phyloP scores from a whole-genome alignment of 2,888 invertebrate genomes.

The Crossocerus cetratus region DNA sequence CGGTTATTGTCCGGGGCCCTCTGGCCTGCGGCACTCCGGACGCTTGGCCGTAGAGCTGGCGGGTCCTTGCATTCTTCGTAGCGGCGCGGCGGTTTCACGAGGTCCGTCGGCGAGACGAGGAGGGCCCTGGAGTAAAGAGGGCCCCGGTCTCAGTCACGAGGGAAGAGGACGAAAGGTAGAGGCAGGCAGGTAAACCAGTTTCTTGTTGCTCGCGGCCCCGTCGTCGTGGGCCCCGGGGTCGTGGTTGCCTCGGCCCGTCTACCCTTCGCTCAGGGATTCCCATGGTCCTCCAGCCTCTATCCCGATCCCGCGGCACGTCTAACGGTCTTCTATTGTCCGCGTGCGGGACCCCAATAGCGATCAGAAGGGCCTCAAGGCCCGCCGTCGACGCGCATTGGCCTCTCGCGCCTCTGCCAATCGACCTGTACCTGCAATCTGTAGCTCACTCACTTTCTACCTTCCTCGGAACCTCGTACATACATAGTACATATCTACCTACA shows the following conservation, averaged over 20 bases:
- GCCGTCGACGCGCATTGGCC: constrained; percentile 10
- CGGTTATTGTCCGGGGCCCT: constrained; percentile 35
- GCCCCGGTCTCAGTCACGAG: constrained; percentile 24
- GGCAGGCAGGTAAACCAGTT: constrained; percentile 57
- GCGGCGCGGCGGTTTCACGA: neutral
- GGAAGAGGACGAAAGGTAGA: constrained; percentile 45
- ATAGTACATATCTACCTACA: neutral
- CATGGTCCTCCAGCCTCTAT: constrained; percentile 41
- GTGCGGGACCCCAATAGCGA: constrained; percentile 44
- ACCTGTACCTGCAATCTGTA: neutral
- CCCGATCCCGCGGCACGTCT: constrained; percentile 42
- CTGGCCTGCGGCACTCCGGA: no score
- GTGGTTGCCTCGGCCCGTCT: constrained; percentile 40
- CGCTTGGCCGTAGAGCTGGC: neutral
- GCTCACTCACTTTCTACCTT: no score
- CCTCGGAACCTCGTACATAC: neutral
- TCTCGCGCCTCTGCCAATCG: neutral
- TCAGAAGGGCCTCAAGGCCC: constrained; percentile 37
- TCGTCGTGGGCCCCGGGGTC: constrained; percentile 37
- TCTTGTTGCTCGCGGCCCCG: constrained; percentile 36
- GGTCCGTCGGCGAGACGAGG: constrained; percentile 12
- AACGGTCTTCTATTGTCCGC: constrained; percentile 59
- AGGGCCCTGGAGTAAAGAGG: neutral
- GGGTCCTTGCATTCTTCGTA: constrained; percentile 38
- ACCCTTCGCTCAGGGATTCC: constrained; percentile 55